Conservation (phyloP, 2,888 invertebrate genomes). For the Pristionchus entomophagus region DNA sequence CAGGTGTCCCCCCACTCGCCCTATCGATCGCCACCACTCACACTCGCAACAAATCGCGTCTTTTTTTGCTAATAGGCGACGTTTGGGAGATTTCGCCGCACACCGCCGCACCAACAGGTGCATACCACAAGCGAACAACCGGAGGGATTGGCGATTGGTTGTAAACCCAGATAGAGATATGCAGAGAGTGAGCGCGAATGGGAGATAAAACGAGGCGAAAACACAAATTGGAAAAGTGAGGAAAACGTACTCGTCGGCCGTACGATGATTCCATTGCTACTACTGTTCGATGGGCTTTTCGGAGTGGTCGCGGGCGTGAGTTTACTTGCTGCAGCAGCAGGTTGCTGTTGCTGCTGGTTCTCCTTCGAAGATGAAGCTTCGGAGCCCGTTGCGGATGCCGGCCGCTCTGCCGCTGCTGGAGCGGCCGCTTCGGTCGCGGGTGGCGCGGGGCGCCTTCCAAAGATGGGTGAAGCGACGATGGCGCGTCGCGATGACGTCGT, state of each 20-base stretch:
- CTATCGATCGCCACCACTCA: background rate
- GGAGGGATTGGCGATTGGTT: constrained; percentile 2
- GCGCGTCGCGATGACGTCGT: background rate
- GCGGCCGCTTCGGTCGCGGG: background rate
- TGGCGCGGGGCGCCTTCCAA: background rate
- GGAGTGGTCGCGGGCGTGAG: background rate
- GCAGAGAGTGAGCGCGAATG: background rate
- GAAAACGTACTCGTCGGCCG: background rate
- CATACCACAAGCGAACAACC: background rate
- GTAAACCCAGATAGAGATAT: constrained; percentile 19
- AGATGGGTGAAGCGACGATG: constrained; percentile 36
- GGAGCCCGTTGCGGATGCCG: background rate
- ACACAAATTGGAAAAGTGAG: background rate
- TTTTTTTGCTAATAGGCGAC: constrained; percentile 29
- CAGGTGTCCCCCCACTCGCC: background rate
- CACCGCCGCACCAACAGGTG: constrained; percentile 1
- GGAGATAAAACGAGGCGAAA: background rate
- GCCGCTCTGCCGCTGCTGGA: background rate
- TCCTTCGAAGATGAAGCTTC: constrained; percentile 25
- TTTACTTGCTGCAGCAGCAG: background rate
- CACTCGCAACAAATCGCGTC: constrained; percentile 28
- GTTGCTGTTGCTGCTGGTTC: background rate
- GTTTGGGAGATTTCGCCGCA: background rate
- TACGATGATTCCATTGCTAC: constrained; percentile 18
- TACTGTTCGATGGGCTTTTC: background rate